Conservation (phyloP, 2,113 vertebrate species). For the Alligator mississippiensis region DNA sequence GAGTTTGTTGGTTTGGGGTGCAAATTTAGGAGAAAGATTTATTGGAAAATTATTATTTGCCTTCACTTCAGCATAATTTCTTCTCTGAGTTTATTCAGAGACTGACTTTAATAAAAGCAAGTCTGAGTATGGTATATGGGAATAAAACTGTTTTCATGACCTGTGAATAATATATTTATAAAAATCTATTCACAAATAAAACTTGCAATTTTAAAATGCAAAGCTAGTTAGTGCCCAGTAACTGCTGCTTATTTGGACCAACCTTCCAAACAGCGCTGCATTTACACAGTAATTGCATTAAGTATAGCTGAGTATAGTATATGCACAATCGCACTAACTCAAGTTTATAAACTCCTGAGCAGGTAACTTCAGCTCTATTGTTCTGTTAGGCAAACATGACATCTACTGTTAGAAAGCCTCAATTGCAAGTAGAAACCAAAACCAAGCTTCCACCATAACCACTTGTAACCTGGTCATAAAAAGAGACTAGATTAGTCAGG, state of each 20-base stretch:
- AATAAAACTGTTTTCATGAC: slow-evolving; percentile 9
- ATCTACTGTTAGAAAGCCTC: slow-evolving; percentile 47
- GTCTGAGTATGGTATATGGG: background rate
- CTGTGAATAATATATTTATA: background rate
- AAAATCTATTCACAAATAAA: background rate
- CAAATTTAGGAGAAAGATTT: background rate
- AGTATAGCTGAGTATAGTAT: background rate
- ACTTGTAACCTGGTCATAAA: too few relatives aligned
- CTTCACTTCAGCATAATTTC: background rate
- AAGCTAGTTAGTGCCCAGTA: background rate
- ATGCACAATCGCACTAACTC: background rate
- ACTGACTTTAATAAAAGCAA: background rate
- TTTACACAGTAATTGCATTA: background rate
- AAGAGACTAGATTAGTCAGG: too few relatives aligned
- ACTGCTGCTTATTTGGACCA: background rate
- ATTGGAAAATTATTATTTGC: background rate
- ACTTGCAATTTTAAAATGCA: background rate
- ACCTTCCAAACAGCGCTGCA: background rate
- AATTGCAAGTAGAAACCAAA: background rate
- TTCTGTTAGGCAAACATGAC: slow-evolving; percentile 16
- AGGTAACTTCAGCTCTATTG: rapidly evolving
- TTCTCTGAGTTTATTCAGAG: background rate
- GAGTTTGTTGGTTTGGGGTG: background rate
- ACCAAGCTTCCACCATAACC: background rate
- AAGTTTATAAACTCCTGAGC: rapidly evolving